phyloP scores from a whole-genome alignment of 2,888 invertebrate genomes.

The Melitaea athalia region DNA sequence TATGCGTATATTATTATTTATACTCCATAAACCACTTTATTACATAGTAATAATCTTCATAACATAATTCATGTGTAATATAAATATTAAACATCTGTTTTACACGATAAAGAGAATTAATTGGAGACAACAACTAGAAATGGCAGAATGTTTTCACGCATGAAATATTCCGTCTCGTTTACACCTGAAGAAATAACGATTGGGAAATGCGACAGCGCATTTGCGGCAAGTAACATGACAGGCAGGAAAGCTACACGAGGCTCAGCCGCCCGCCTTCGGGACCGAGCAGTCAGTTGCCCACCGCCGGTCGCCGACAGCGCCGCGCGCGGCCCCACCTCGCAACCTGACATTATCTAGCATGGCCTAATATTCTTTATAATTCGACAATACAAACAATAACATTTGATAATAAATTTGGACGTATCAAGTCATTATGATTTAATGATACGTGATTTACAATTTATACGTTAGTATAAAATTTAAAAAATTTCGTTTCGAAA shows the following conservation, averaged over 20 bases:
- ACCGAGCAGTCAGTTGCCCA: conserved; percentile 65
- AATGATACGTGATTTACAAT: conserved; percentile 10
- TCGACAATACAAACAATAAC: conserved; percentile 31
- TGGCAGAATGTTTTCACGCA: conserved; percentile 20
- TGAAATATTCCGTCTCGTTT: conserved; percentile 32
- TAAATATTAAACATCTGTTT: conserved; percentile 16
- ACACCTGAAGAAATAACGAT: conserved; percentile 31
- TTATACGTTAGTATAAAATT: conserved; percentile 42
- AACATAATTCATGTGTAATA: background rate
- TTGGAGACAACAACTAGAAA: conserved; percentile 6
- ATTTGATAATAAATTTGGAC: conserved; percentile 11
- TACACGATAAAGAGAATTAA: background rate
- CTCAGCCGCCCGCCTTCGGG: conserved; percentile 60
- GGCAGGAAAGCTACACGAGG: conserved; percentile 17
- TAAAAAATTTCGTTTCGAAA: conserved; percentile 34
- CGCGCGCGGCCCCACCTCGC: conserved; percentile 59
- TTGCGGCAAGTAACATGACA: conserved; percentile 40
- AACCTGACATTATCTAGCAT: conserved; percentile 69
- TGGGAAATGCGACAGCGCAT: conserved; percentile 41
- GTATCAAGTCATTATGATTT: conserved; percentile 9
- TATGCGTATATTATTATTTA: too few species aligned
- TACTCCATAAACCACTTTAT: too few species aligned
- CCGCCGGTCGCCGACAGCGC: conserved; percentile 67
- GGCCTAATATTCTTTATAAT: conserved; percentile 46
- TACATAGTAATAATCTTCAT: background rate